Base-by-base conservation (phyloP, 2,113 vertebrate genomes). In the Ctenodactylus gundi region DNA sequence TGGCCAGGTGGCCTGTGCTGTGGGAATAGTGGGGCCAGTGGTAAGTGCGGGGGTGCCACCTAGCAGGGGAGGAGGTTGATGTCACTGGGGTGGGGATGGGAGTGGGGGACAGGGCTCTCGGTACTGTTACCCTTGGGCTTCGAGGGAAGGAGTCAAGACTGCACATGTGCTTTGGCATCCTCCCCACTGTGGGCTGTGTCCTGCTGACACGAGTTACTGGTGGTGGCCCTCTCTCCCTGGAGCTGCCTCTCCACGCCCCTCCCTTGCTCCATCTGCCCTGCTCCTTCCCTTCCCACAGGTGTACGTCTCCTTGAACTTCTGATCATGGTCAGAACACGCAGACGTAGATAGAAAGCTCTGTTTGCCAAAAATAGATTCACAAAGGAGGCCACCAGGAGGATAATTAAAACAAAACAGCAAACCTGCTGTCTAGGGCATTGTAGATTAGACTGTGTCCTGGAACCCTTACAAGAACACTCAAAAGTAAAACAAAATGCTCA, bases 211-310 rank as follows among this genome's bases (percentile, higher is more conserved):
- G 18, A 15, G 25, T 27, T n/a, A 12, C n/a, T 0, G 1, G 21
- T 53, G 6, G 4, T 21, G 29, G 39, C 82, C 17, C 0, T 27
- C 10, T 6, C 4, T 39, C 12, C 29, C 41, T 0, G 0, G 29
- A 34, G 44, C 73, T 84, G 46, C 44, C 9, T 21, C 70, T n/a
- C 29, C 4, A 0, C 64, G 46, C 14, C 34, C 72, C 4, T 3
- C 0, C 73, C 25, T 85, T 29, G 41, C 53, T 53, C 58, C 8
- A 0, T 34, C 6, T 25, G 29, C 41, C 23, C 0, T 3, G 0
- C 23, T 31, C 10, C 0, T 27, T 29, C 51, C 7, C 41, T 12
- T 76, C 44, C 58, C 8, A 1, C 7, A 67, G 76, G 68, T 27
- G 0, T 1, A 3, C 0, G 6, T n/a, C 36, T 70, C 68, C 13